phyloP scores from a whole-genome alignment of 2,113 vertebrate genomes.

The Sinocyclocheilus anophthalmus region DNA sequence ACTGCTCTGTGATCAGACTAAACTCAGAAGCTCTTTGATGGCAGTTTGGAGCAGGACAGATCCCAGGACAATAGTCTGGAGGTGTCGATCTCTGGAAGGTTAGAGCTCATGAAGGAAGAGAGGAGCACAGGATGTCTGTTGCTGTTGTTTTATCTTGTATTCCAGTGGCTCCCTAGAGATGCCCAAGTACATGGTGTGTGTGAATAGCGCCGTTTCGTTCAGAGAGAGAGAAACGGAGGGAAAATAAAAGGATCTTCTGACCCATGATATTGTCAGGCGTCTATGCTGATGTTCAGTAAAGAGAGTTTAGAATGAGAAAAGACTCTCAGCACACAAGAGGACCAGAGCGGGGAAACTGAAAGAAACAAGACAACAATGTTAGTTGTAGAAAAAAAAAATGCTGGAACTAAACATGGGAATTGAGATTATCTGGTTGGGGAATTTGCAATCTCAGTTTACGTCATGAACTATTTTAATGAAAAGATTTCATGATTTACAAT shows the following conservation, averaged over 20 bases:
- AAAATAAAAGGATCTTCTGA: not conserved
- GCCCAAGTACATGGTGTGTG: conserved; percentile 53
- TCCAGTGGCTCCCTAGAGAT: conserved; percentile 63
- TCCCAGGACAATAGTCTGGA: conserved; percentile 49
- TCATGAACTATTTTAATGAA: not conserved
- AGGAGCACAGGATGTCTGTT: conserved; percentile 68
- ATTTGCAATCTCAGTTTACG: not conserved
- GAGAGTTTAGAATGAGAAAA: conserved; percentile 4
- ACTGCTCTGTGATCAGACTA: conserved; percentile 38
- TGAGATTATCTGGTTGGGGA: not conserved
- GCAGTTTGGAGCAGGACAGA: conserved; percentile 65
- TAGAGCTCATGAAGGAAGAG: conserved; percentile 68
- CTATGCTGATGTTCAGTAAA: not conserved
- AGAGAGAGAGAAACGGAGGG: conserved; percentile 6
- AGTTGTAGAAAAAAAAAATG: not conserved
- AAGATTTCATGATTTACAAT: not conserved
- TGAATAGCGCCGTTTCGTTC: conserved; percentile 51
- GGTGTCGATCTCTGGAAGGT: conserved; percentile 71
- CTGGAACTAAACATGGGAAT: not conserved
- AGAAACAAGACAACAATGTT: not conserved
- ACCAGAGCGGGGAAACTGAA: not conserved
- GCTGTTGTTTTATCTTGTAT: conserved; percentile 62
- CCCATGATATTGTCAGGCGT: not conserved
- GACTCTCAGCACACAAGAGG: not conserved
- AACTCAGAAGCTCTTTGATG: conserved; percentile 59